phyloP scores from a whole-genome alignment of 2,113 vertebrate genomes.

The Istiophorus platypterus region DNA sequence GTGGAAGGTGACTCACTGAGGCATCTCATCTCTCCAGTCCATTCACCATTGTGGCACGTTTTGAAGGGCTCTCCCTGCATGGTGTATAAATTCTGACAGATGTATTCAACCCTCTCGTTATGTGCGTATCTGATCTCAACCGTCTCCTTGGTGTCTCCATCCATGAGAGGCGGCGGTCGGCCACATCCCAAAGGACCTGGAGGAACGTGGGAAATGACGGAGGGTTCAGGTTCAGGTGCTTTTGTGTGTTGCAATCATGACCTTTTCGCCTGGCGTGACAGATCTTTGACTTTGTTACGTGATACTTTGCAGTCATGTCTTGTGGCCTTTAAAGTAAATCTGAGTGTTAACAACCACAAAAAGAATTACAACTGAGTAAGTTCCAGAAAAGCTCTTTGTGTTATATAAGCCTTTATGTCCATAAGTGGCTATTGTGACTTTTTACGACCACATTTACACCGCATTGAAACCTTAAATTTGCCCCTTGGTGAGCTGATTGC shows the following conservation, averaged over 20 bases:
- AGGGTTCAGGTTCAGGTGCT: not conserved
- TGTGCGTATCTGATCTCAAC: accelerated
- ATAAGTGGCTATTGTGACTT: too few relatives aligned
- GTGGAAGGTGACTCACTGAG: constrained; percentile 57
- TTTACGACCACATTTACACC: too few relatives aligned
- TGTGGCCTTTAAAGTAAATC: too few relatives aligned
- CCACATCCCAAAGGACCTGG: constrained; percentile 15
- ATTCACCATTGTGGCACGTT: constrained; percentile 55
- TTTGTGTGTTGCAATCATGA: not conserved
- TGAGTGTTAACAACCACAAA: too few relatives aligned
- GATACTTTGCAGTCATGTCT: too few relatives aligned
- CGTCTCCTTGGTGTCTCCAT: constrained; percentile 16
- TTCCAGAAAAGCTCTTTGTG: too few relatives aligned
- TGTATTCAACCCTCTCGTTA: constrained; percentile 18
- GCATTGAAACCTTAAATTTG: constrained; percentile 26
- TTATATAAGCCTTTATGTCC: too few relatives aligned
- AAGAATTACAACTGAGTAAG: too few relatives aligned
- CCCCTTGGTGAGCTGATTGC: not conserved
- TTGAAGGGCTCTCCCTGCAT: not conserved
- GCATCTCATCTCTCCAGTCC: constrained; percentile 61
- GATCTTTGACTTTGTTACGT: too few relatives aligned
- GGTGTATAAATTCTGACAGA: not conserved
- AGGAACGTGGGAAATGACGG: not conserved
- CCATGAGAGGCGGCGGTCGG: not conserved
- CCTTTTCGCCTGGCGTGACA: not conserved